phyloP scores from a whole-genome alignment of 2,113 vertebrate species.

The Patagioenas fasciata region DNA sequence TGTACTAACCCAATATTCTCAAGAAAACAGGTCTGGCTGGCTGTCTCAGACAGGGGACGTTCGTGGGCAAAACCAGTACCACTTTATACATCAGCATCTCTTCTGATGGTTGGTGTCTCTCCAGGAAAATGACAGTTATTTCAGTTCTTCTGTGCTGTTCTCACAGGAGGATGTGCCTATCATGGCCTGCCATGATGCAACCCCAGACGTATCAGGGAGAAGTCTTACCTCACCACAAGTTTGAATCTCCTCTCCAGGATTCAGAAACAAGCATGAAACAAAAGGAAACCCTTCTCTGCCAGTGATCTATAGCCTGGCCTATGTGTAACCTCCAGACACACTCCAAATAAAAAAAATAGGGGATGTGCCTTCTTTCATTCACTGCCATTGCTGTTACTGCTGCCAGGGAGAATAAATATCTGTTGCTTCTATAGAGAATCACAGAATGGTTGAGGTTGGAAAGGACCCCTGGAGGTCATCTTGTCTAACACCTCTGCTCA shows the following conservation, averaged over 20 bases:
- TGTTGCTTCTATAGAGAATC: not conserved
- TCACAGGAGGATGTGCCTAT: not conserved
- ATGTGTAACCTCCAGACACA: not conserved
- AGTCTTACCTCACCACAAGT: accelerated
- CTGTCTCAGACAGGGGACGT: not conserved
- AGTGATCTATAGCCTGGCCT: accelerated
- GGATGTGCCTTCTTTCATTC: not conserved
- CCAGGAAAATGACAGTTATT: not conserved
- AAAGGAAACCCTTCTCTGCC: not conserved
- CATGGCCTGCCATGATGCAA: not conserved
- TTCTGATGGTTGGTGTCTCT: not conserved
- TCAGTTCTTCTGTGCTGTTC: not conserved
- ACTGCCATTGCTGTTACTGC: not conserved
- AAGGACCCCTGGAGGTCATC: not conserved
- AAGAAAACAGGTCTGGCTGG: not conserved
- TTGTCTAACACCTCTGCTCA: not conserved
- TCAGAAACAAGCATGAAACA: not conserved
- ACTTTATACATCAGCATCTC: not conserved
- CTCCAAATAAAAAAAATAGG: not conserved
- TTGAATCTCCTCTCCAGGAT: not conserved
- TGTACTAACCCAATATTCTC: not conserved
- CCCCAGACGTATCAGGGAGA: not conserved
- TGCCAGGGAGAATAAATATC: not conserved
- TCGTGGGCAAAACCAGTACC: not conserved
- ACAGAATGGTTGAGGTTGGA: not conserved